phyloP scores from a whole-genome alignment of 2,888 invertebrate species.

The Apoda limacodes region DNA sequence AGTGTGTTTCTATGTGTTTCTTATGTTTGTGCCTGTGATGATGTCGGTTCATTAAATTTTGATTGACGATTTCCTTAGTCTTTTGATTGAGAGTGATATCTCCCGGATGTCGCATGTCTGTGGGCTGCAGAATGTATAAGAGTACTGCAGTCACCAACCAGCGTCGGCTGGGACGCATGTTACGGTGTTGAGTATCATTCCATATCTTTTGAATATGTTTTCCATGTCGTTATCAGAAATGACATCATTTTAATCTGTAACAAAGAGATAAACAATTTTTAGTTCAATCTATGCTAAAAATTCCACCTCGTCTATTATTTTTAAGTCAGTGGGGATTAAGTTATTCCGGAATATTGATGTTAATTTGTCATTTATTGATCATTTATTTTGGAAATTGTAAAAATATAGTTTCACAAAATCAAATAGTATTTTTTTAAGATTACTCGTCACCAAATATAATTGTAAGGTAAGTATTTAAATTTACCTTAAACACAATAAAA shows the following conservation, averaged over 20 bases:
- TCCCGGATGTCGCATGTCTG: slow-evolving; percentile 41
- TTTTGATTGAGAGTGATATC: slow-evolving; percentile 16
- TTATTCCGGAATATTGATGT: too few relatives aligned
- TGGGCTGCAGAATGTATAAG: slow-evolving; percentile 33
- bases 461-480: too few relatives aligned
- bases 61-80: too few relatives aligned
- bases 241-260: slow-evolving; percentile 50
- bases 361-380: too few relatives aligned
- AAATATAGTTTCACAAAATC: too few relatives aligned
- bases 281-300: too few relatives aligned
- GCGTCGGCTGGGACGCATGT: slow-evolving; percentile 44
- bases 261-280: slow-evolving; percentile 21
- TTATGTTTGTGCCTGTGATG: slow-evolving; percentile 53
- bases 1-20: slow-evolving; percentile 21
- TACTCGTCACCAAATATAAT: too few relatives aligned
- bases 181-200: slow-evolving; percentile 41
- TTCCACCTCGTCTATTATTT: too few relatives aligned
- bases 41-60: slow-evolving; percentile 30
- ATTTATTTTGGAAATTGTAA: too few relatives aligned
- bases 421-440: too few relatives aligned
- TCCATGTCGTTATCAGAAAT: slow-evolving; percentile 34
- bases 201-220: slow-evolving; percentile 31
- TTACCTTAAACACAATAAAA: too few relatives aligned
- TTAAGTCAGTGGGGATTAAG: too few relatives aligned
- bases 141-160: slow-evolving; percentile 49